Base-by-base conservation (phyloP, 2,888 invertebrate genomes). In the Petrophora chlorosata region DNA sequence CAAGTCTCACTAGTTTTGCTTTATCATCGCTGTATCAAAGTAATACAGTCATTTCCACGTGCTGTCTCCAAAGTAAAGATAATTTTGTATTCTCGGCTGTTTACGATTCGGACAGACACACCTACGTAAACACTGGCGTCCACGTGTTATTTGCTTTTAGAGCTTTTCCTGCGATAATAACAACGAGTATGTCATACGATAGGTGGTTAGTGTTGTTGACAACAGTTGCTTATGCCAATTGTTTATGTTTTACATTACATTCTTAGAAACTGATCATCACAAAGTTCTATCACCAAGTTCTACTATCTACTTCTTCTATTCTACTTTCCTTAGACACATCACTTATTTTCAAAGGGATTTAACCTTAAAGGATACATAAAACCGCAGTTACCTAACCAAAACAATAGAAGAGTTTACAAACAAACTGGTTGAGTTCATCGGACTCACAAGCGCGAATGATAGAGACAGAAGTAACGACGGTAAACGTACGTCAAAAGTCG, bases 351-450 rank as follows among this genome's bases (percentile, higher is more conserved):
- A 29, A 42, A 42, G 14, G 35, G 32, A 47, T 30, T 17, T 25
- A 35, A 33, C 36, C 22, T 48, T 30, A 35, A 49, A 50, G 49
- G 49, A 44, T 50, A 43, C 34, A 52, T 44, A 33, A 56, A 34
- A 43, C 17, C 32, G 35, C 36, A 36, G 25, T 36, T 54, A 47
- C 52, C 33, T 42, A 44, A 40, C 33, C 50, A 56, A 49, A 58
- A 69, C 61, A 65, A 65, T 64, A 59, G 62, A 56, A 63, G 53
- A 79, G 83, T 84, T 84, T 83, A 85, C 80, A 81, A 87, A 84
- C 82, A 86, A 80, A 77, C 65, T n/a, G n/a, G n/a, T 52, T 23
- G 55, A 67, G 68, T 73, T 65, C 76, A 74, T 80, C 79, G 70
- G 79, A 66, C 73, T 76, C 68, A 17, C 52, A 50, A 46, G 41